Evolutionary conservation across 2,113 vertebrate genomes (phyloP).

Genomic region (Elaphurus davidianus): DNA sequence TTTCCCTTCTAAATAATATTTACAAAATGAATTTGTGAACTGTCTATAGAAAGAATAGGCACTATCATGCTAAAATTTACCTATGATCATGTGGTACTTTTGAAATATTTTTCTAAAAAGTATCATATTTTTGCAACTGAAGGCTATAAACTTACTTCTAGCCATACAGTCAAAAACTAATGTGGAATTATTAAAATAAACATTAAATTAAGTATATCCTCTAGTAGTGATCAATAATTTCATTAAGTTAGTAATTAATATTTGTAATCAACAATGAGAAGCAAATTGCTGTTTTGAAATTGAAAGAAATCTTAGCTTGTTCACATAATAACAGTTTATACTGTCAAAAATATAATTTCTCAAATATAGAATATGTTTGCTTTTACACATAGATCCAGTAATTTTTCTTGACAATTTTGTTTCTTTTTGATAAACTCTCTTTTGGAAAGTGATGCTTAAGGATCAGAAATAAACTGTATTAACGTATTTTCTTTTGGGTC

Average conservation of each 20-base stretch:
- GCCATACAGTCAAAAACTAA: not conserved
- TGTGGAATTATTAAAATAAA: not conserved
- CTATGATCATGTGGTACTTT: not conserved
- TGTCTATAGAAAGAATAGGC: not conserved
- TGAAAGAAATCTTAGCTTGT: not conserved
- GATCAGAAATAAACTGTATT: not conserved
- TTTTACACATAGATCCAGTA: not conserved
- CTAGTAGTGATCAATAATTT: not conserved
- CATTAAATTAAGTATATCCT: not conserved
- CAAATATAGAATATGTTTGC: not conserved
- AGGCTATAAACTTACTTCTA: not conserved
- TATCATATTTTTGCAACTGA: not conserved
- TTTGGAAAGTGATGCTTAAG: not conserved
- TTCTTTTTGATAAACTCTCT: not conserved
- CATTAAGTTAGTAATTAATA: not conserved
- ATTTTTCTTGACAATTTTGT: constrained; percentile 8
- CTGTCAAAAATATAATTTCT: not conserved
- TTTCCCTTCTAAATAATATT: not conserved
- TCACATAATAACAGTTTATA: not conserved
- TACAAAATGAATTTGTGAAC: not conserved
- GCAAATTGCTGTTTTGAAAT: not conserved
- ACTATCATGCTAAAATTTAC: not conserved
- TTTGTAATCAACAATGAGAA: not conserved
- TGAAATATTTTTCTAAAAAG: not conserved
- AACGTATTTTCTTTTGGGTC: not conserved